Base-by-base conservation (phyloP, 2,888 invertebrate species). In the Drosophila neonasuta region DNA sequence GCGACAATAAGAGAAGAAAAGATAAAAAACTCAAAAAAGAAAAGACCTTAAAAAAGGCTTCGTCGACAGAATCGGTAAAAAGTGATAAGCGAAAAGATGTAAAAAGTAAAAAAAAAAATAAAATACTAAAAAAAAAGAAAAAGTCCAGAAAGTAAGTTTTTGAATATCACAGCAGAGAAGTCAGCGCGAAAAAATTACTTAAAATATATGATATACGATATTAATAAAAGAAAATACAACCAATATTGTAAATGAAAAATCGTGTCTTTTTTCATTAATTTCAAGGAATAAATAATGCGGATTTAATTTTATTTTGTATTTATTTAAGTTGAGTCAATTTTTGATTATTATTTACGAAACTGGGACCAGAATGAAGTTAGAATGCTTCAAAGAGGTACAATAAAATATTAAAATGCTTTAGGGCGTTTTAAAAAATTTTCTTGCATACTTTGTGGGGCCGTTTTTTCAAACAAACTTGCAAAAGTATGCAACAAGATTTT, bases 81-180 rank as follows among this genome's bases (percentile, higher is more conserved):
- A 95, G 94, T 88, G 94, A 94, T 88, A 95, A 95, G 89, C 95
- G 94, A 91, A 95, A 95, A 89, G 95, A 95, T 90, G 92, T 93
- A 2, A 93, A 86, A 60, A 83, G 65, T 59, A 84, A 87, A 71
- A 86, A 79, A 41, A 82, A 74, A 50, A 77, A 46, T 63, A 84
- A 87, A 71, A 34, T 79, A 13, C 39, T 85, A 46, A 84, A 87
- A 54, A 84, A 84, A 48, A 93, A 74, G 74, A 89, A 74, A 71
- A 88, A 86, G 68, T 79, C 80, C 34, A 88, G 78, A 69, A 88
- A 83, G 63, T 80, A 55, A 76, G 39, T 36, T 13, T 41, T 20
- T 61, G 42, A 71, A 58, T n/a, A 55, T 48, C 11, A 57, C 39
- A 44, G 32, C 56, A 17, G 44, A 41, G 36, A 60, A 48, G 50